Conservation (phyloP, 2,888 invertebrate genomes). For the Thecocarcelia acutangulata region DNA sequence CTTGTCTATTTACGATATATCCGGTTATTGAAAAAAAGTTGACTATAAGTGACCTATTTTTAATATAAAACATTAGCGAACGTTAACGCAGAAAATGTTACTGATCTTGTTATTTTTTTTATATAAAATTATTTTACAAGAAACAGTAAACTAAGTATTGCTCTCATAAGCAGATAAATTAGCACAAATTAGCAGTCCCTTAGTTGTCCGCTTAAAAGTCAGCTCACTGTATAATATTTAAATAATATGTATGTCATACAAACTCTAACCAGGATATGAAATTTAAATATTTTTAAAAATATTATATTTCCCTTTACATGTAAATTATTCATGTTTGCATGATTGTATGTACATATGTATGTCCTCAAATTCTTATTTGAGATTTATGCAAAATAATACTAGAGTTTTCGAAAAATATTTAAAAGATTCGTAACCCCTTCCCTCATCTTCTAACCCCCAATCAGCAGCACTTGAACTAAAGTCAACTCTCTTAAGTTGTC, state of each 20-base stretch:
- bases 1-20: no score
- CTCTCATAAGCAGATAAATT: no score
- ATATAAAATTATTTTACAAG: no score
- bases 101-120: no score
- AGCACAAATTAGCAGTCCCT: no score
- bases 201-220: no score
- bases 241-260: constrained; percentile 50
- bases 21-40: no score
- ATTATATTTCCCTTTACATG: background rate
- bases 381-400: constrained; percentile 6
- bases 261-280: constrained; percentile 21
- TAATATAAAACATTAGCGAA: no score
- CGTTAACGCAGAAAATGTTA: no score
- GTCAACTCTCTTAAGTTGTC: constrained; percentile 74
- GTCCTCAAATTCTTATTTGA: constrained; percentile 33
- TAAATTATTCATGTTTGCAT: background rate
- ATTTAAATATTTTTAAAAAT: constrained; percentile 17
- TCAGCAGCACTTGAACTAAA: constrained; percentile 32
- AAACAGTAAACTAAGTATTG: no score
- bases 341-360: background rate
- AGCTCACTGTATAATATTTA: background rate
- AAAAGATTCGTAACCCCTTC: constrained; percentile 3
- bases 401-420: background rate
- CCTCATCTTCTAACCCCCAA: background rate
- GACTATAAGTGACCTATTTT: no score